Percentiles rank a stretch among this genome's conserved stretches.
phyloP scores from a whole-genome alignment of 2,888 invertebrate species.

The Taenaris catops region DNA sequence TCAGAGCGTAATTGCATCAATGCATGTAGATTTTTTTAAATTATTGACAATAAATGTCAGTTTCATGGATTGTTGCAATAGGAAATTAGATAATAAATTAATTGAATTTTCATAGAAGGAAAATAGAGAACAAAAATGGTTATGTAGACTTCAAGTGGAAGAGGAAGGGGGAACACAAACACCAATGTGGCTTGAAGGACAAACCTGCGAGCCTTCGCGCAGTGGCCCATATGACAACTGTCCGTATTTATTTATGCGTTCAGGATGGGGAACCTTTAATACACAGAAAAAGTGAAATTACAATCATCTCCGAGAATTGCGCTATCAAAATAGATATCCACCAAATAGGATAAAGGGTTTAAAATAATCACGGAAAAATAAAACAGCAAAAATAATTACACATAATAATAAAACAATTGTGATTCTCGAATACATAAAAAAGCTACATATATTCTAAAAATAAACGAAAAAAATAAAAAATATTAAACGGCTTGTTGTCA shows the following conservation, averaged over 20 bases:
- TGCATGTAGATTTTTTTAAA: constrained; percentile 27
- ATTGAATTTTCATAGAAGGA: constrained; percentile 11
- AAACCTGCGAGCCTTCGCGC: constrained; percentile 84
- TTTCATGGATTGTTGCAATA: constrained; percentile 49
- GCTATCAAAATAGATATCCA: constrained; percentile 46
- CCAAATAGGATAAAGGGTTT: constrained; percentile 50
- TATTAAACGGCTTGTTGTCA: constrained; percentile 13
- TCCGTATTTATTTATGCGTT: constrained; percentile 80
- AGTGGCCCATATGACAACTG: constrained; percentile 84
- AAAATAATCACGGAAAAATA: constrained; percentile 33
- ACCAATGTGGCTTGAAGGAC: constrained; percentile 75
- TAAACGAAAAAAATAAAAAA: constrained; percentile 17
- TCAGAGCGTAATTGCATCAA: constrained; percentile 52
- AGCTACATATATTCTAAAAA: constrained; percentile 18
- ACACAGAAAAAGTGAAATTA: constrained; percentile 77
- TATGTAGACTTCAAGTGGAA: constrained; percentile 44
- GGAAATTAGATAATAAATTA: constrained; percentile 22
- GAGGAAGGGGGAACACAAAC: constrained; percentile 71
- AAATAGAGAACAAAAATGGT: constrained; percentile 26
- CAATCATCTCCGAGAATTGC: constrained; percentile 33
- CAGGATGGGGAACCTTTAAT: constrained; percentile 84
- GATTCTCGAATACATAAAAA: constrained; percentile 20
- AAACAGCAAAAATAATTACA: constrained; percentile 46
- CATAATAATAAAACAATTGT: constrained; percentile 36
- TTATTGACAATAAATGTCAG: constrained; percentile 10